Conservation (phyloP, 2,888 invertebrate species). For the Melanophora roralis region DNA sequence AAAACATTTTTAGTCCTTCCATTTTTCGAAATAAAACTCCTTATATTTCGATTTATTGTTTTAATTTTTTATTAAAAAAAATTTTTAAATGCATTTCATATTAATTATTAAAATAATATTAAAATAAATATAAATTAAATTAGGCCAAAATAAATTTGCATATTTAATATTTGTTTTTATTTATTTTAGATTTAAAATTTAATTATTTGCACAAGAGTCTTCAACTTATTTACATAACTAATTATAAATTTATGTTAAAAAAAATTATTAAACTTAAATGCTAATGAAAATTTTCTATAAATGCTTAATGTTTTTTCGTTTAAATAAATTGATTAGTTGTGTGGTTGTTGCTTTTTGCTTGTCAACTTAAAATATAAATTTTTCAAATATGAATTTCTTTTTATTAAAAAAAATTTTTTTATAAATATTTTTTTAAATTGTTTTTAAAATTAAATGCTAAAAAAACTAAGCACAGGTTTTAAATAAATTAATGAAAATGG, state of each 20-base stretch:
- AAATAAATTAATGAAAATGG: constrained; percentile 39
- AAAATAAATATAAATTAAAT: constrained; percentile 2
- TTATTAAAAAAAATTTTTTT: constrained; percentile 20
- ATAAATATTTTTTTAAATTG: constrained; percentile 10
- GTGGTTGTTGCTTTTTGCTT: neutral
- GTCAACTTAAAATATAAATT: constrained; percentile 70
- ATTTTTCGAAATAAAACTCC: neutral
- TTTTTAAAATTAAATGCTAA: constrained; percentile 69
- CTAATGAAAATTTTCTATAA: constrained; percentile 57
- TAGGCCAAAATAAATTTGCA: constrained; percentile 18
- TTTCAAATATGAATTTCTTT: constrained; percentile 2
- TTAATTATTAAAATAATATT: constrained; percentile 24
- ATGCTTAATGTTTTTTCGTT: constrained; percentile 32
- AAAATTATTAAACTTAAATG: constrained; percentile 40
- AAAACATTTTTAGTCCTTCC: too few species aligned
- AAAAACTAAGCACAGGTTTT: constrained; percentile 72
- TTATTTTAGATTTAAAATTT: constrained; percentile 20
- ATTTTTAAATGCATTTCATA: constrained; percentile 43
- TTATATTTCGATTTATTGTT: constrained; percentile 1
- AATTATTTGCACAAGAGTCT: constrained; percentile 62
- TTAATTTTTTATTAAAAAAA: constrained; percentile 38
- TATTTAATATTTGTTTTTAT: constrained; percentile 9
- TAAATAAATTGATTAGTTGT: constrained; percentile 57
- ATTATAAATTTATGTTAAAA: constrained; percentile 45
- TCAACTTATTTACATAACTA: constrained; percentile 59